Conservation (phyloP, 2,797 vertebrate species). For the Chrysocyon brachyurus region DNA sequence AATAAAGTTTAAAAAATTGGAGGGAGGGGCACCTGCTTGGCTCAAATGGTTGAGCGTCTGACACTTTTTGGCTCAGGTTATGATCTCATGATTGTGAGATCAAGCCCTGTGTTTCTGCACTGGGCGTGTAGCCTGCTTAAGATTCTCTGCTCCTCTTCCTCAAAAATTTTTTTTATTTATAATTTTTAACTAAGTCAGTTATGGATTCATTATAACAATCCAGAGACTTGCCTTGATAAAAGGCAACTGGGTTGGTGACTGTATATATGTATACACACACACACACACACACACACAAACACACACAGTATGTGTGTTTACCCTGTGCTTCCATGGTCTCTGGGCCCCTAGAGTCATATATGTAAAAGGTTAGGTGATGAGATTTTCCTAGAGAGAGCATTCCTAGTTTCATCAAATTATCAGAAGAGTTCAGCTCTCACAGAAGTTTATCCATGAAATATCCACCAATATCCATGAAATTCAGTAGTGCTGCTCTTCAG, state of each 20-base stretch:
- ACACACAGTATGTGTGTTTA: not conserved
- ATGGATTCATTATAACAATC: conserved; percentile 36
- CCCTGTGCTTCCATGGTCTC: not conserved
- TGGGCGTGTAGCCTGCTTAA: not conserved
- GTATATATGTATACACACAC: not conserved
- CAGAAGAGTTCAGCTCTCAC: not conserved
- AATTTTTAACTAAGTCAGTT: not conserved
- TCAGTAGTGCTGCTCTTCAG: not conserved
- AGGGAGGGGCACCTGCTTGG: not conserved
- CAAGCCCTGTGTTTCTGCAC: not conserved
- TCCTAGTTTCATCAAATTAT: conserved; percentile 20
- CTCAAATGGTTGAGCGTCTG: not conserved
- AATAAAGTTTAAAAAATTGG: not conserved
- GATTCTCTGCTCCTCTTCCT: not conserved
- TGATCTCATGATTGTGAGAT: not conserved
- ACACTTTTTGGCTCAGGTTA: not conserved
- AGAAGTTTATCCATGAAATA: not conserved
- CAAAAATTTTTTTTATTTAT: too few species aligned
- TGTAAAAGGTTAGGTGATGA: not conserved
- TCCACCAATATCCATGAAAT: not conserved
- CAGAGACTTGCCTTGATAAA: conserved; percentile 17
- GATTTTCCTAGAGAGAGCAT: conserved; percentile 14
- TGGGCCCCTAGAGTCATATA: conserved; percentile 26
- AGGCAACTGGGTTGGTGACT: conserved; percentile 1
- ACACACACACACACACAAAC: not conserved